Percentiles rank a stretch among this genome's conserved stretches.
These are phyloP conservation scores for Phylloscopus trochiloides DNA, from an alignment of 2,113 vertebrate genomes.

Conservation along the genomic window DNA sequence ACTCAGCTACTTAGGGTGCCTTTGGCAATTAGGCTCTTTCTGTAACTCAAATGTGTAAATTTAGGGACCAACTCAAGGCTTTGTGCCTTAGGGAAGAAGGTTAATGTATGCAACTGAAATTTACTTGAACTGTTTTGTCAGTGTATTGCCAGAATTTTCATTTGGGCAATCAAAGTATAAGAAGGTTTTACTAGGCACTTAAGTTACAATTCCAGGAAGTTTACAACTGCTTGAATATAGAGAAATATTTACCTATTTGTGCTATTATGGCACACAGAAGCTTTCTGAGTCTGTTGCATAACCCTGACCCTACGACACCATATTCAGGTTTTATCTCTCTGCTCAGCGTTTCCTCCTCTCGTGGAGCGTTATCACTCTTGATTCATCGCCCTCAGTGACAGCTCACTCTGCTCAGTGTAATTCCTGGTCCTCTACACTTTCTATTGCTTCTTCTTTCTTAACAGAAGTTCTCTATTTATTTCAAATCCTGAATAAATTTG, in stretches of 20 bases:
- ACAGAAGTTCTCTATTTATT: not conserved
- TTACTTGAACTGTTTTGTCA: not conserved
- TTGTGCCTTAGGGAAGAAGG: not conserved
- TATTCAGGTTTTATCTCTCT: constrained; percentile 25
- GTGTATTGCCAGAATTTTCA: not conserved
- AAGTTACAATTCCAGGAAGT: not conserved
- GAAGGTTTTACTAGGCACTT: not conserved
- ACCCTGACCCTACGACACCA: not conserved
- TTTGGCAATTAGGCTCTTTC: not conserved
- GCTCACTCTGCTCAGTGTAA: constrained; percentile 1
- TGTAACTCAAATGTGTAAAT: not conserved
- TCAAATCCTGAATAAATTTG: not conserved
- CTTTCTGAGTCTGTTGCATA: constrained; percentile 15
- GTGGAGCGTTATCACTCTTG: not conserved
- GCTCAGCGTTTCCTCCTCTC: not conserved
- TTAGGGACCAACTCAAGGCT: not conserved
- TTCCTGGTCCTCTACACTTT: not conserved
- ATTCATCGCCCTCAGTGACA: not conserved
- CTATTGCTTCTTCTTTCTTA: not conserved
- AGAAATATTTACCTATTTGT: not conserved
- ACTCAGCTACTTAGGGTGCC: not conserved
- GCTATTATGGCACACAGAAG: not conserved
- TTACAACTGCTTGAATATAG: not conserved
- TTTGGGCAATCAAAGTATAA: not conserved
- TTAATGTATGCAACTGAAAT: not conserved